phyloP scores from a whole-genome alignment of 2,888 invertebrate species.

The Oeneis ivallda region DNA sequence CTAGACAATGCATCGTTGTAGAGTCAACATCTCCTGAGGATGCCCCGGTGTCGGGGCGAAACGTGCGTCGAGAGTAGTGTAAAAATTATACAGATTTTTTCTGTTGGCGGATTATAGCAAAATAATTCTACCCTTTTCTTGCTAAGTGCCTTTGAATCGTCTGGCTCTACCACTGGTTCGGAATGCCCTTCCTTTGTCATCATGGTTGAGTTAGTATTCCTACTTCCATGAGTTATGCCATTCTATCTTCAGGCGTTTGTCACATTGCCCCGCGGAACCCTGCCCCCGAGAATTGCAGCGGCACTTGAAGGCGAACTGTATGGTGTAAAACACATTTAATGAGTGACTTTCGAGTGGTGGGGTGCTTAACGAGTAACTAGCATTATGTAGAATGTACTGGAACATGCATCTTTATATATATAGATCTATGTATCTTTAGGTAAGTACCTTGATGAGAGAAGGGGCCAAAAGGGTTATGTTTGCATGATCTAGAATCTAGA shows the following conservation, averaged over 20 bases:
- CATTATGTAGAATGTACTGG: constrained; percentile 9
- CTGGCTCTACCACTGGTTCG: too few species aligned
- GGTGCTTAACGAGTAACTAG: constrained; percentile 17
- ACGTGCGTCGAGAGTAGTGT: too few species aligned
- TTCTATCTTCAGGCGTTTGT: background rate
- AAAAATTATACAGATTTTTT: too few species aligned
- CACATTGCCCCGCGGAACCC: background rate
- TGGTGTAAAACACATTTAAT: constrained; percentile 35
- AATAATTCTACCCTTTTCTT: too few species aligned
- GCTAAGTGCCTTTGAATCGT: too few species aligned
- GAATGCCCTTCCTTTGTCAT: too few species aligned
- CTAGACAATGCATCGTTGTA: too few species aligned
- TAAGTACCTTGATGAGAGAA: background rate
- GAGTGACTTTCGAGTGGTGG: constrained; percentile 21
- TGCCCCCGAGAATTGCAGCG: constrained; percentile 7
- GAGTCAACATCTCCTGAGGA: too few species aligned
- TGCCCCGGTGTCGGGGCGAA: too few species aligned
- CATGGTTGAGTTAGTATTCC: too few species aligned
- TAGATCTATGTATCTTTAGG: background rate
- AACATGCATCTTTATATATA: constrained; percentile 1
- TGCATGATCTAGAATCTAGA: background rate
- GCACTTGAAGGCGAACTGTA: constrained; percentile 14
- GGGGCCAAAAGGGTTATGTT: background rate
- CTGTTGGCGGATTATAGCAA: too few species aligned
- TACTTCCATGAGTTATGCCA: too few species aligned